phyloP scores from a whole-genome alignment of 2,113 vertebrate species.

The Xiphophorus maculatus region DNA sequence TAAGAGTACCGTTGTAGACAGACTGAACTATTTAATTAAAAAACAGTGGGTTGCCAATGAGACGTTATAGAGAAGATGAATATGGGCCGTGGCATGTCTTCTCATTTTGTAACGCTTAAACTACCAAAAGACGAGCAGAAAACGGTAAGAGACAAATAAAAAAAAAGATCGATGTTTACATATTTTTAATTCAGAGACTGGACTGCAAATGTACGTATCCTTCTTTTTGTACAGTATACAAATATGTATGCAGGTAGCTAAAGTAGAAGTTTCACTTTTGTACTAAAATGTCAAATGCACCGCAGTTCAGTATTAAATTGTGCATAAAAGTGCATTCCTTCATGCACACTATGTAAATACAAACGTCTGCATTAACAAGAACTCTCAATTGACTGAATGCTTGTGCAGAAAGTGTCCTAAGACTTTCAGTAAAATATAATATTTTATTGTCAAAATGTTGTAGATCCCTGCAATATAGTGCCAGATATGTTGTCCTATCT shows the following conservation, averaged over 20 bases:
- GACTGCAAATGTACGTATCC: constrained; percentile 63
- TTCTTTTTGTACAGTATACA: constrained; percentile 78
- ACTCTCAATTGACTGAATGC: constrained; percentile 79
- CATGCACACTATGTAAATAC: constrained; percentile 76
- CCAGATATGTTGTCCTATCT: constrained; percentile 69
- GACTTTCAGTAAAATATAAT: constrained; percentile 76
- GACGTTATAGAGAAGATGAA: constrained; percentile 52
- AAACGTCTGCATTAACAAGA: constrained; percentile 72
- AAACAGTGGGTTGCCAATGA: constrained; percentile 55
- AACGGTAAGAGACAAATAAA: constrained; percentile 29
- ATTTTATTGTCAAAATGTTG: constrained; percentile 62
- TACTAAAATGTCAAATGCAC: constrained; percentile 81
- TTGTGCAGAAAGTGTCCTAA: constrained; percentile 76
- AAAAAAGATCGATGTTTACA: constrained; percentile 70
- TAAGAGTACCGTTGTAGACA: constrained; percentile 43
- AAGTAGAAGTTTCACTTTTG: constrained; percentile 76
- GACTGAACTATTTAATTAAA: constrained; percentile 55
- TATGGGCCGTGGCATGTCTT: constrained; percentile 48
- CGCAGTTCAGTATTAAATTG: constrained; percentile 79
- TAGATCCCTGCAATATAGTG: constrained; percentile 64
- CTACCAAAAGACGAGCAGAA: constrained; percentile 57
- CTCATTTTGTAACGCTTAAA: constrained; percentile 54
- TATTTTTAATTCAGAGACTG: constrained; percentile 67
- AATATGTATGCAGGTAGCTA: constrained; percentile 76
- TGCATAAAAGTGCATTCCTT: constrained; percentile 73